Evolutionary conservation across 2,113 vertebrate species (phyloP), one percentile per base, ranked within the genome.

Genomic region (Panthera tigris): DNA sequence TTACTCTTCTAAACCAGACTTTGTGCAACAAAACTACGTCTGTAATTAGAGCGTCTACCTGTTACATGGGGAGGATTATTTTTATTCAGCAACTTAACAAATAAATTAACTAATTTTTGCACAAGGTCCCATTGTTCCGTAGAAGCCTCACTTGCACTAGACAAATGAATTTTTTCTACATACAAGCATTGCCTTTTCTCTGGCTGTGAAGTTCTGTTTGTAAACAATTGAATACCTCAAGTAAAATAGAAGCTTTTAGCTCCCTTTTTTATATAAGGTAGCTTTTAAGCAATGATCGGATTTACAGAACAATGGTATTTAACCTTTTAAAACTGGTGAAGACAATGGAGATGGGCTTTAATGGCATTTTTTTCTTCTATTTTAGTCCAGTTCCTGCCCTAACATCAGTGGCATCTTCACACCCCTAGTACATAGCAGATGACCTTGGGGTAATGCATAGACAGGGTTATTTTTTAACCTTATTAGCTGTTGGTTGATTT

Each of bases 221-320:
- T 97, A 81, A 95, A 78, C 11, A 93, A 63, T 61, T 96, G 25
- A 95, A 71, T 94, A 88, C 25, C 19, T 97, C 63, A 94, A 92
- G 66, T 94, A 65, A 92, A 94, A 69, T n/a, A 41, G 27, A 66
- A 91, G 7, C 5, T 61, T 89, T 95, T 41, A 82, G 45, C 27
- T 95, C 52, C 55, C 39, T 63, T 88, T 92, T 65, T 88, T 16
- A 39, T 86, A 71, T 29, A 81, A 80, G 27, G 31, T n/a, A 71
- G 31, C 55, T 76, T 61, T 92, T 94, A 80, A 65, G 39, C 41
- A 96, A 5, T 61, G 57, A 84, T 48, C 74, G 16, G 31, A 91
- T 79, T 96, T 89, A 91, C 41, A 86, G 86, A 66, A 91, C 29
- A 78, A 21, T 97, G 6, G 48, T 90, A 7, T 89, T 86, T 79